These are phyloP conservation scores for Gila robusta DNA, from an alignment of 2,797 vertebrate species.

Conservation along the genomic window DNA sequence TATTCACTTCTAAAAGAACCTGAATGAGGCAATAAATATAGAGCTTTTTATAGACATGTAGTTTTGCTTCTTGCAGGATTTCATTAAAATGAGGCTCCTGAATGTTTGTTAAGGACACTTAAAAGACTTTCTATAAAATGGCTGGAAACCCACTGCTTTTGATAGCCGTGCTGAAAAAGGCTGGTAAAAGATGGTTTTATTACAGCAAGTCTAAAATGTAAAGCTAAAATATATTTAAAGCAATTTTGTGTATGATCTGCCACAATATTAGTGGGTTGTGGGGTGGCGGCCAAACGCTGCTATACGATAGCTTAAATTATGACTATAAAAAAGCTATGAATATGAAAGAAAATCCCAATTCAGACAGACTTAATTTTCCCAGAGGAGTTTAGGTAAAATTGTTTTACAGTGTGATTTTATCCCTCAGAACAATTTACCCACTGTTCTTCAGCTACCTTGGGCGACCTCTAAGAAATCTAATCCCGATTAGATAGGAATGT, in stretches of 20 bases:
- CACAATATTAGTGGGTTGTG: neutral
- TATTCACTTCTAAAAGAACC: conserved; percentile 4
- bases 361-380: neutral
- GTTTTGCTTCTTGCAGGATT: neutral
- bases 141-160: neutral
- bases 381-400: conserved; percentile 3
- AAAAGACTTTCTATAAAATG: neutral
- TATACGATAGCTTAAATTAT: neutral
- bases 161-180: neutral
- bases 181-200: neutral
- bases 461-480: neutral
- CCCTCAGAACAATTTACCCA: neutral
- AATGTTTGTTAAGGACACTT: neutral
- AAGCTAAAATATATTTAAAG: neutral
- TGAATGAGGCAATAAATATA: neutral
- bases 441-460: neutral
- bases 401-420: conserved; percentile 3
- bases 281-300: neutral
- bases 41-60: conserved; percentile 6
- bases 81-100: neutral
- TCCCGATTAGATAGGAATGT: neutral
- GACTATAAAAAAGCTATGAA: neutral
- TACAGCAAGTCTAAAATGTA: neutral
- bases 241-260: neutral
- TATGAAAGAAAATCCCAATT: neutral